Evolutionary conservation across 2,888 invertebrate species (phyloP).

Genomic region (Limnephilus auricula): DNA sequence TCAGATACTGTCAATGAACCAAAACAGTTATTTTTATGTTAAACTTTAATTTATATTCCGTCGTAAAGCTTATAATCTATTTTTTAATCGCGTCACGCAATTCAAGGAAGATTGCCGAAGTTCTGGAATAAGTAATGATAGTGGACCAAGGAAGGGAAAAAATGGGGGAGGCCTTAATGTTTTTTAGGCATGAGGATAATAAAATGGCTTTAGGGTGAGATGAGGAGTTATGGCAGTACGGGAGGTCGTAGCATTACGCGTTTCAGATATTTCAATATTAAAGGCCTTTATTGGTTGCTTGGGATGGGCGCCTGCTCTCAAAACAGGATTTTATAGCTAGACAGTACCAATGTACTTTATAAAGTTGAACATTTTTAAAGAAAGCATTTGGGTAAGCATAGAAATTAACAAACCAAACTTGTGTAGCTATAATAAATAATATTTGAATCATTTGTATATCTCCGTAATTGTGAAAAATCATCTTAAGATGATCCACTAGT

Average conservation of each 20-base stretch:
- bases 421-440: no score
- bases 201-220: slow-evolving; percentile 53
- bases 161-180: slow-evolving; percentile 59
- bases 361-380: no score
- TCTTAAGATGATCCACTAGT: no score
- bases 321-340: no score
- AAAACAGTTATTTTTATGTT: slow-evolving; percentile 57
- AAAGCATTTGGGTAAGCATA: neutral
- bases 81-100: slow-evolving; percentile 66
- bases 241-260: neutral
- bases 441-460: no score
- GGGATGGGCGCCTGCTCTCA: neutral
- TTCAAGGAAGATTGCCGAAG: slow-evolving; percentile 59
- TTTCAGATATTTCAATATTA: slow-evolving; percentile 42
- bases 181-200: slow-evolving; percentile 61
- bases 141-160: slow-evolving; percentile 49
- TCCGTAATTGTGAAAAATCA: no score
- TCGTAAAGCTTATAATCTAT: slow-evolving; percentile 64
- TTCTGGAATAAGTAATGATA: slow-evolving; percentile 43
- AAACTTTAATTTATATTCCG: slow-evolving; percentile 60
- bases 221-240: slow-evolving; percentile 47
- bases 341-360: no score
- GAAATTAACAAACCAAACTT: neutral
- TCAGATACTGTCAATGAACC: slow-evolving; percentile 50
- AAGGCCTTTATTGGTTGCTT: slow-evolving; percentile 31